These are phyloP conservation scores for Homalodisca vitripennis DNA, from an alignment of 1,140 invertebrate genomes.

Conservation along the genomic window DNA sequence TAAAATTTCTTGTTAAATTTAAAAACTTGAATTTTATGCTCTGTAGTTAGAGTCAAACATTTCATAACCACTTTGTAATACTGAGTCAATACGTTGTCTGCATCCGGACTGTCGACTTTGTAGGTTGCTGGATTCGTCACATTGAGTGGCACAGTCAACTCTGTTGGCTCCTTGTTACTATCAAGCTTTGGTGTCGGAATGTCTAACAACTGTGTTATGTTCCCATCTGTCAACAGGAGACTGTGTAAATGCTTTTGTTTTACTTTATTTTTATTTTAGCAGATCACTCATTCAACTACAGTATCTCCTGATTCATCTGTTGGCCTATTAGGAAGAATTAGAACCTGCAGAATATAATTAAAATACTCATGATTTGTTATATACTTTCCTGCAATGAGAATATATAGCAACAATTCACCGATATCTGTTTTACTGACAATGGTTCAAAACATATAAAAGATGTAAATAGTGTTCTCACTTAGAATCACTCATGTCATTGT, in stretches of 20 bases:
- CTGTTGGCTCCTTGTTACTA: conserved; percentile 2
- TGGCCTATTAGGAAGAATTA: background rate
- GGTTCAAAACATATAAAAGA: too few species aligned
- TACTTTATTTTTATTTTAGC: background rate
- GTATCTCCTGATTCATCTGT: too few species aligned
- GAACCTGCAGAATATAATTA: background rate
- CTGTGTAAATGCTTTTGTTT: background rate
- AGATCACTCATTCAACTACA: background rate
- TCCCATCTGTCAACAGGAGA: background rate
- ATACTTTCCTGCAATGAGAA: background rate
- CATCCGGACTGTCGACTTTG: conserved; percentile 9
- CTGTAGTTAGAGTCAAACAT: conserved; percentile 9
- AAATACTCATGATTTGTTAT: background rate
- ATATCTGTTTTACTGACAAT: too few species aligned
- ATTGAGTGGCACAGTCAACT: conserved; percentile 11
- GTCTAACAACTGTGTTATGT: background rate
- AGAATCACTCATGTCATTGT: too few species aligned
- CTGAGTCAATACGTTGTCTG: background rate
- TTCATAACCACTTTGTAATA: conserved; percentile 25
- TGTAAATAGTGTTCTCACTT: too few species aligned
- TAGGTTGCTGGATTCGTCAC: background rate
- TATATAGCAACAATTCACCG: too few species aligned
- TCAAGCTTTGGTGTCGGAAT: conserved; percentile 14
- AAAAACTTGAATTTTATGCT: conserved; percentile 9
- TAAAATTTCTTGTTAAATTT: conserved; percentile 13